Conservation (phyloP, 1,140 invertebrate genomes). For the Mycetomoellerius zeteki region DNA sequence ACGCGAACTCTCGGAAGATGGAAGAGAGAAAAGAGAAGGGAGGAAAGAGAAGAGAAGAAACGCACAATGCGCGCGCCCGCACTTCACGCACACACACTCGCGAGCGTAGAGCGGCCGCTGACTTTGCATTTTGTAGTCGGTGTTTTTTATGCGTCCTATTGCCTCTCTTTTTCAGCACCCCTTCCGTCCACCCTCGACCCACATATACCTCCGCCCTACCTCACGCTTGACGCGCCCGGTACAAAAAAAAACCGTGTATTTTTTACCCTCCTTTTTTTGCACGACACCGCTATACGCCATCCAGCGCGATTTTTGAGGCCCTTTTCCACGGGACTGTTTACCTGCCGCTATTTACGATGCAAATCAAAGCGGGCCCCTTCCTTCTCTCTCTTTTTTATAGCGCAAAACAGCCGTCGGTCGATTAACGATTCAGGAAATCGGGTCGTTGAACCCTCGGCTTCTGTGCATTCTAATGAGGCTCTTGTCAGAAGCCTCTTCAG, state of each 20-base stretch:
- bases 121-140: constrained; percentile 75
- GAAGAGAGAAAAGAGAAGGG: not conserved
- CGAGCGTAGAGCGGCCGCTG: constrained; percentile 58
- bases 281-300: constrained; percentile 49
- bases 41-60: not conserved
- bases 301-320: constrained; percentile 68
- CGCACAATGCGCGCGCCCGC: not conserved
- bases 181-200: constrained; percentile 9
- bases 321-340: constrained; percentile 30
- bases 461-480: not conserved
- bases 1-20: not conserved
- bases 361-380: constrained; percentile 60
- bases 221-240: constrained; percentile 62
- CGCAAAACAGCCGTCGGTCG: not conserved
- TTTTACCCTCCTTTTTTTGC: constrained; percentile 63
- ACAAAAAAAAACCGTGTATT: constrained; percentile 47
- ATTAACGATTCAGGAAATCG: constrained; percentile 44
- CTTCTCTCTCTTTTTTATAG: not conserved
- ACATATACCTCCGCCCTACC: constrained; percentile 2
- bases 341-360: constrained; percentile 56
- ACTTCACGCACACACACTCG: constrained; percentile 8
- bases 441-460: constrained; percentile 13
- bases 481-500: not conserved
- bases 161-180: constrained; percentile 64
- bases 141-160: constrained; percentile 72